Base-by-base conservation (phyloP, 1,140 invertebrate species). In the Drosophila willistoni region DNA sequence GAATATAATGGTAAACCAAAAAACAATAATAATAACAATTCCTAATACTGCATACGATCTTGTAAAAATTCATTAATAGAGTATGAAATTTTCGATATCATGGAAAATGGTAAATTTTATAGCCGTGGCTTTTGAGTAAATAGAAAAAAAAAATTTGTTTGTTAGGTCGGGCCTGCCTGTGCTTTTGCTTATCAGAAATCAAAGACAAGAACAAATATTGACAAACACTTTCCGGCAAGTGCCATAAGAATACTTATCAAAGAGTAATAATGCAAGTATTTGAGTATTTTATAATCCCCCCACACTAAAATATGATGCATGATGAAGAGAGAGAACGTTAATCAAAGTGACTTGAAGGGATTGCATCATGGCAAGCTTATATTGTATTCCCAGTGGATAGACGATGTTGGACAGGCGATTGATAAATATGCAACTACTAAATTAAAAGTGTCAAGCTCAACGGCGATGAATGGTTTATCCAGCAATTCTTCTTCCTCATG, bases 341-440 rank as follows among this genome's bases (percentile, higher is more conserved):
- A 69, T 69, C 59, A 64, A 60, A 63, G 36, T 44, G 73, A 39
- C 14, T 59, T 36, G 68, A 77, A 60, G 70, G 73, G 73, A 76
- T 76, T 69, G 29, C 10, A 41, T 22, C 54, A 36, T 51, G 25
- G 76, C 59, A 76, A 57, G 73, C 65, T 77, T 77, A 77, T 77
- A 77, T 22, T 70, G 70, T 17, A 70, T 33, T 70, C 54, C 36
- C 55, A 17, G 7, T 3, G 14, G 0, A 57, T 14, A 57, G 55
- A 57, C 29, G 55, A 36, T 13, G 12, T 33, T 59, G 56, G 19
- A 57, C 41, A 66, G 44, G 17, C 17, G 64, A 82, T 83, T 82
- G 82, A 82, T 76, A 85, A 81, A 85, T 77, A 77, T 60, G 51
- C 71, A 56, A 71, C 63, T 76, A 82, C 75, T 87, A 83, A 87